phyloP scores from a whole-genome alignment of 35 echinoderm and acorn worm genomes.

The Holothuria glaberrima region DNA sequence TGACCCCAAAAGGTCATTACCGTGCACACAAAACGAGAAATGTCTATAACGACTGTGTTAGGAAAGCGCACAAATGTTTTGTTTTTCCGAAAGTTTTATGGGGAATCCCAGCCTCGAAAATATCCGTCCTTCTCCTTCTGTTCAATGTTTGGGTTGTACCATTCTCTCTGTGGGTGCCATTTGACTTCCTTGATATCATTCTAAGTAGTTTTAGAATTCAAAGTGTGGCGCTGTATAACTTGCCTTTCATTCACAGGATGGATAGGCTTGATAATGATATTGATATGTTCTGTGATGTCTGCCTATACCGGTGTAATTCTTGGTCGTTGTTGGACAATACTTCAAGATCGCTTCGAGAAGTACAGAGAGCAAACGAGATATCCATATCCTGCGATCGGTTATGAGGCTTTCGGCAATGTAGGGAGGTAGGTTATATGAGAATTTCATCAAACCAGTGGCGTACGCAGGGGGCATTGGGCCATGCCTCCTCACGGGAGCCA shows the following conservation, averaged over 20 bases:
- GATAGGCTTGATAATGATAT: slow-evolving; percentile 68
- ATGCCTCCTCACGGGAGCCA: too few relatives aligned
- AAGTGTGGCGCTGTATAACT: not conserved
- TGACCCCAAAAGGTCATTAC: too few relatives aligned
- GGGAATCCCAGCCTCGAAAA: too few relatives aligned
- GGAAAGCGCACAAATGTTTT: too few relatives aligned
- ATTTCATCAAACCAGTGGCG: not conserved
- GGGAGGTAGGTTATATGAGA: slow-evolving; percentile 43
- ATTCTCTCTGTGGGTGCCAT: not conserved
- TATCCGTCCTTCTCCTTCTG: too few relatives aligned
- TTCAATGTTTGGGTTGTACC: too few relatives aligned
- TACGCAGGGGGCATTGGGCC: too few relatives aligned
- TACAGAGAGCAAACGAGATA: slow-evolving; percentile 75
- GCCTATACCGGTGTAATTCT: slow-evolving; percentile 79
- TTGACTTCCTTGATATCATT: too few relatives aligned
- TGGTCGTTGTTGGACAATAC: slow-evolving; percentile 83
- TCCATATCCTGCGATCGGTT: slow-evolving; percentile 90
- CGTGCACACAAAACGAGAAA: too few relatives aligned
- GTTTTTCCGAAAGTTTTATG: too few relatives aligned
- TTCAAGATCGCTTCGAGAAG: slow-evolving; percentile 84
- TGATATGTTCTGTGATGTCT: slow-evolving; percentile 63
- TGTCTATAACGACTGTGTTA: too few relatives aligned
- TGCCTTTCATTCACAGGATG: slow-evolving; percentile 65
- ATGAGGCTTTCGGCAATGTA: slow-evolving; percentile 61
- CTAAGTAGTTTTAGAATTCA: not conserved